These are phyloP conservation scores for Fratercula arctica DNA, from an alignment of 2,797 vertebrate species.

Conservation along the genomic window DNA sequence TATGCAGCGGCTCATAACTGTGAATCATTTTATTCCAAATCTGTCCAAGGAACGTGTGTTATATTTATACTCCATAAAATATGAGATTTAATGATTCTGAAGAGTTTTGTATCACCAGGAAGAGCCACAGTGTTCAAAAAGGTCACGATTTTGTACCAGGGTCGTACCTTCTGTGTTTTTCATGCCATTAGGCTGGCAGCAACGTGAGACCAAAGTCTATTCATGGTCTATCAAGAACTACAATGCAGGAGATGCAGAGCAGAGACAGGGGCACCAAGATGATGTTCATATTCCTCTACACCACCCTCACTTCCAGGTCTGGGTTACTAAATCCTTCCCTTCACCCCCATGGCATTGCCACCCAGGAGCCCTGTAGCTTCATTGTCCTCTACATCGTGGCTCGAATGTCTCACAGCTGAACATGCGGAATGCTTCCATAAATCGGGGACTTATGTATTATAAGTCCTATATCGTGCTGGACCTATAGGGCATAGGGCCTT, in stretches of 20 bases:
- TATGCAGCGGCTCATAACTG: background rate
- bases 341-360: background rate
- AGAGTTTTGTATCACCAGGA: background rate
- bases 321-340: background rate
- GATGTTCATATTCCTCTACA: background rate
- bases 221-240: background rate
- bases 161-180: background rate
- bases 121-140: background rate
- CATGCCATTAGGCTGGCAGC: background rate
- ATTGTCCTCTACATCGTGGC: background rate
- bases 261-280: background rate
- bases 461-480: background rate
- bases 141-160: background rate
- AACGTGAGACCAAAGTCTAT: background rate
- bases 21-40: background rate
- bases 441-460: rapidly evolving
- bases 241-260: background rate
- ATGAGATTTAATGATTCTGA: background rate
- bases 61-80: background rate
- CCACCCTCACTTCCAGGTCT: background rate
- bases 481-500: background rate
- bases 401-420: background rate
- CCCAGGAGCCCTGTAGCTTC: background rate
- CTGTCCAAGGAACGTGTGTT: background rate
- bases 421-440: background rate